These are phyloP conservation scores for Charaxes varanes DNA, from an alignment of 1,140 invertebrate species.

Conservation along the genomic window DNA sequence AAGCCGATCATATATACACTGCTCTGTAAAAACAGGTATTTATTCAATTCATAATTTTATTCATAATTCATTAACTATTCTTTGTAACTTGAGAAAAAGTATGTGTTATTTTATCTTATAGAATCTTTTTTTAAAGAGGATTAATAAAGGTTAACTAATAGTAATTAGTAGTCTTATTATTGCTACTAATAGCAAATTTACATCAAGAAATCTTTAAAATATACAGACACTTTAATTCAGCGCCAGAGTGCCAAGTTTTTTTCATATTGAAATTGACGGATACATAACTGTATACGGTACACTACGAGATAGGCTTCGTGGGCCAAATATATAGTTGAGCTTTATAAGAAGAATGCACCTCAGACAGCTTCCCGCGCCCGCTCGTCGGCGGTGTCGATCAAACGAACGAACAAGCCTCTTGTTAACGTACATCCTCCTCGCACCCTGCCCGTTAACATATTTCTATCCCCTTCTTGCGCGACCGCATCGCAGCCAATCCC, in stretches of 20 bases:
- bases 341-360: slow-evolving; percentile 71
- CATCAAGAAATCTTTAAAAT: too few species aligned
- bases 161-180: too few species aligned
- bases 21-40: slow-evolving; percentile 96
- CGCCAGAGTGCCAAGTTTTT: neutral
- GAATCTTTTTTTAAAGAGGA: too few species aligned
- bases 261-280: slow-evolving; percentile 22
- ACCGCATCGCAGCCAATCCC: slow-evolving; percentile 70
- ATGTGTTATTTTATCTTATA: too few species aligned
- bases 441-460: slow-evolving; percentile 30
- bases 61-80: too few species aligned
- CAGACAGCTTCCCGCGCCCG: slow-evolving; percentile 63
- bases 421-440: slow-evolving; percentile 53
- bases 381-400: slow-evolving; percentile 69
- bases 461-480: slow-evolving; percentile 39
- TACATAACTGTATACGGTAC: slow-evolving; percentile 46
- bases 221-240: too few species aligned
- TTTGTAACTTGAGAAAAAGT: too few species aligned
- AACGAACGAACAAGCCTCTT: slow-evolving; percentile 71
- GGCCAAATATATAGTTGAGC: slow-evolving; percentile 71
- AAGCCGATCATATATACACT: slow-evolving; percentile 94
- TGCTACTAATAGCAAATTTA: too few species aligned
- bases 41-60: neutral
- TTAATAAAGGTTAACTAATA: too few species aligned
- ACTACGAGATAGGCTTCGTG: slow-evolving; percentile 29